These are phyloP conservation scores for Oryzaephilus surinamensis DNA, from an alignment of 1,140 invertebrate species.

Conservation along the genomic window DNA sequence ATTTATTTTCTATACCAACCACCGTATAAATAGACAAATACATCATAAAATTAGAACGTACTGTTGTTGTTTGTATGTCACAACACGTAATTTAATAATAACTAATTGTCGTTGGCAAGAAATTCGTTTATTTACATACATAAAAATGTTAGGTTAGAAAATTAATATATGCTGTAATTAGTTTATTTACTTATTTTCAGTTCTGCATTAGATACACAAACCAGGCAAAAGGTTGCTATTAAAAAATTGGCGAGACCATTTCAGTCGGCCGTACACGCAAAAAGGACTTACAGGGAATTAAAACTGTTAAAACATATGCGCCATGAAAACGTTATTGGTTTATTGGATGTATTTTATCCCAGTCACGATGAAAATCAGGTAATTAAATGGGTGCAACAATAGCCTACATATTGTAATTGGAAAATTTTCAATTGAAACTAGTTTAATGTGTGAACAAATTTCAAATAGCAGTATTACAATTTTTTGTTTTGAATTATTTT, in stretches of 20 bases:
- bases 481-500: no score
- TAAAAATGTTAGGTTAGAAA: not conserved
- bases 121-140: no score
- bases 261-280: conserved; percentile 96
- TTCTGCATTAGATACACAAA: conserved; percentile 64
- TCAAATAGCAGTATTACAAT: no score
- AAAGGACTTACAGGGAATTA: conserved; percentile 94
- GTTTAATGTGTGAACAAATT: no score
- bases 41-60: not conserved
- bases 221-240: conserved; percentile 90
- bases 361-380: conserved; percentile 35
- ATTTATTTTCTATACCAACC: not conserved
- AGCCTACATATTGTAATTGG: no score
- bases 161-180: not conserved
- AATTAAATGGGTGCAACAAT: conserved; percentile 2
- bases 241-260: conserved; percentile 96
- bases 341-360: conserved; percentile 92
- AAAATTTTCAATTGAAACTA: no score
- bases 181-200: conserved; percentile 41
- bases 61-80: not conserved
- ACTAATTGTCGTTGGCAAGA: no score
- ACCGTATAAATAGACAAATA: not conserved
- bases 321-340: conserved; percentile 96
- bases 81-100: conserved; percentile 1
- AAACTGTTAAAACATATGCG: conserved; percentile 97